These are phyloP conservation scores for Hypanus sabinus DNA, from an alignment of 2,113 vertebrate genomes.

Conservation along the genomic window DNA sequence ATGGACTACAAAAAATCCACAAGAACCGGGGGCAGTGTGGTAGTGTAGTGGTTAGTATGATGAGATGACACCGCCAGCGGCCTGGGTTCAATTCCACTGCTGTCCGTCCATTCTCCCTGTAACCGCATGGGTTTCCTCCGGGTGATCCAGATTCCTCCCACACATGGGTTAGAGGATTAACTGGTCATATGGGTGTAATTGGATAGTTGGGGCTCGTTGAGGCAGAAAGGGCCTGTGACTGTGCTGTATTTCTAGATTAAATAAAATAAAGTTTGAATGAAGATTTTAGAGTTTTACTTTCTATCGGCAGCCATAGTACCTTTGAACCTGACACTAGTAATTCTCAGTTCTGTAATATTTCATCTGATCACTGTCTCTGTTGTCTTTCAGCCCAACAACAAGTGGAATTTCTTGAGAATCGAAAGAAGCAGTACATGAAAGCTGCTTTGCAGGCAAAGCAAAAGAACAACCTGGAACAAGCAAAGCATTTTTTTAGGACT, in stretches of 20 bases:
- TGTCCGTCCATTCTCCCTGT: too few relatives aligned
- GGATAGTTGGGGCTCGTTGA: too few relatives aligned
- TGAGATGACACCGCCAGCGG: too few relatives aligned
- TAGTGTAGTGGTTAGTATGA: too few relatives aligned
- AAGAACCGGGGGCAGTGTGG: neutral
- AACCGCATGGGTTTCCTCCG: too few relatives aligned
- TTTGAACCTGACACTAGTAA: neutral
- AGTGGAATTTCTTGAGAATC: constrained; percentile 75
- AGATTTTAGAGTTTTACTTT: neutral
- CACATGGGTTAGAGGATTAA: too few relatives aligned
- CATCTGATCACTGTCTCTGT: neutral
- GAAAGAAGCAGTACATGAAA: constrained; percentile 80
- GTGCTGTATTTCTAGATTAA: too few relatives aligned
- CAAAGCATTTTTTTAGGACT: constrained; percentile 70
- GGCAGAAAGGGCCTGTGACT: too few relatives aligned
- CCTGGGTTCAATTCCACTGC: too few relatives aligned
- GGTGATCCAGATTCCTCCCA: too few relatives aligned
- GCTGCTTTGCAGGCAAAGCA: constrained; percentile 87
- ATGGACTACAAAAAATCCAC: neutral
- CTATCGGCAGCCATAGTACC: neutral
- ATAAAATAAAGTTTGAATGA: neutral
- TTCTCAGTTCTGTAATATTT: neutral
- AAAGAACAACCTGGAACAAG: constrained; percentile 79
- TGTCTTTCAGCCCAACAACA: constrained; percentile 63
- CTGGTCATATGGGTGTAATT: too few relatives aligned